These are phyloP conservation scores for Oophaga sylvatica DNA, from an alignment of 2,797 vertebrate genomes.

Conservation along the genomic window DNA sequence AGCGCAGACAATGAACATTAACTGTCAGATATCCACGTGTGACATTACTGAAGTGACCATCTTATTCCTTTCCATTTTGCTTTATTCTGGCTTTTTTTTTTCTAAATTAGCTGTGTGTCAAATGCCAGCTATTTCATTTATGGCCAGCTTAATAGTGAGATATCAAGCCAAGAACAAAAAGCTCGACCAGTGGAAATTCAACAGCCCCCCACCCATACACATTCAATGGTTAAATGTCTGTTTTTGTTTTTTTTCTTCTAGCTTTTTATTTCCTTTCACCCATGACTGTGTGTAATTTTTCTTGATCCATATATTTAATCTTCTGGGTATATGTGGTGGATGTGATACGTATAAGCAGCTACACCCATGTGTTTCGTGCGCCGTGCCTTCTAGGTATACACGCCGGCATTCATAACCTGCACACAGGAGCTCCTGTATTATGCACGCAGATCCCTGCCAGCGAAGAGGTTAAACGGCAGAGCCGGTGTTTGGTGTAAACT, in stretches of 20 bases:
- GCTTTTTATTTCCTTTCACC: too few species aligned
- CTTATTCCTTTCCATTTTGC: not conserved
- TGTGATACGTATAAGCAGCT: not conserved
- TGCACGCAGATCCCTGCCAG: not conserved
- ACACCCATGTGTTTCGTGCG: not conserved
- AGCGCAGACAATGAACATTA: not conserved
- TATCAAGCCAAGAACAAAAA: too few species aligned
- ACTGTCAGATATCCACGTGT: not conserved
- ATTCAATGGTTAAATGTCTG: too few species aligned
- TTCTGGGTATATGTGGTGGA: not conserved
- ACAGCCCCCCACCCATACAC: too few species aligned
- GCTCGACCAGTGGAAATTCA: too few species aligned
- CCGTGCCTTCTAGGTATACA: not conserved
- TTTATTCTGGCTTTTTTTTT: not conserved
- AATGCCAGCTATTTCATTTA: too few species aligned
- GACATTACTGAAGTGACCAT: not conserved
- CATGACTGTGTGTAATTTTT: too few species aligned
- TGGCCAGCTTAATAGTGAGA: too few species aligned
- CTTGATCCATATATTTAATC: not conserved
- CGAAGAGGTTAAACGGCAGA: constrained; percentile 37
- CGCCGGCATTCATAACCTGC: constrained; percentile 9
- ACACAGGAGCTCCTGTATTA: constrained; percentile 3
- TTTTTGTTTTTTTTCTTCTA: too few species aligned
- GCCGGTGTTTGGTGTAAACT: constrained; percentile 57
- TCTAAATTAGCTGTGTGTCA: not conserved